Evolutionary conservation across 2,888 invertebrate species (phyloP).

Genomic region (Drosophila aldrichi): DNA sequence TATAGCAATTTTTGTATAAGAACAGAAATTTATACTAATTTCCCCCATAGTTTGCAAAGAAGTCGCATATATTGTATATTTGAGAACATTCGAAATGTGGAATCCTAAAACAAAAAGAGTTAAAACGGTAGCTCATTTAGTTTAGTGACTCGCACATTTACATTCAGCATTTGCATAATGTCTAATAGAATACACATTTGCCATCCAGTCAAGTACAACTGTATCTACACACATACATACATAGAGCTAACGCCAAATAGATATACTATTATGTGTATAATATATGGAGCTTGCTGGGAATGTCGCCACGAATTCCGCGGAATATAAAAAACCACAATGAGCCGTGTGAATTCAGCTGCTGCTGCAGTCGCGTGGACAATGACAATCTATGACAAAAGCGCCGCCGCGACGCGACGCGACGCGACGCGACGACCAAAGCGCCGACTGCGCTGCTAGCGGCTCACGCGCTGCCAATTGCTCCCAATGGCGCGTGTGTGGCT

Average conservation of each 20-base stretch:
- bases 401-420: slow-evolving; percentile 17
- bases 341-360: slow-evolving; percentile 79
- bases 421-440: slow-evolving; percentile 7
- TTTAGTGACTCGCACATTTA: slow-evolving; percentile 12
- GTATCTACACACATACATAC: slow-evolving; percentile 33
- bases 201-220: slow-evolving; percentile 29
- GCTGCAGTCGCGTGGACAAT: slow-evolving; percentile 75
- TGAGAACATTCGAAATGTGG: not conserved
- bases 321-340: slow-evolving; percentile 65
- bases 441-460: slow-evolving; percentile 19
- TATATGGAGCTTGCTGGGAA: slow-evolving; percentile 66
- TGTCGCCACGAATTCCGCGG: slow-evolving; percentile 73
- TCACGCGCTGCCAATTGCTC: slow-evolving; percentile 72
- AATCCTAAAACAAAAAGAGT: not conserved
- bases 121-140: slow-evolving; percentile 3
- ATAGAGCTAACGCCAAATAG: slow-evolving; percentile 13
- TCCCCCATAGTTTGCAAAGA: not conserved
- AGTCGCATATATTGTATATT: not conserved
- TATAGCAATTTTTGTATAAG: not conserved
- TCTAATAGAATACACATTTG: slow-evolving; percentile 12
- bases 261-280: not conserved
- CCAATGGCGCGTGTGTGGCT: slow-evolving; percentile 70
- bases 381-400: slow-evolving; percentile 73
- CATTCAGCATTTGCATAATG: slow-evolving; percentile 14
- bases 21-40: not conserved